Base-by-base conservation (phyloP, 2,797 vertebrate genomes). In the Gambelia wislizenii region DNA sequence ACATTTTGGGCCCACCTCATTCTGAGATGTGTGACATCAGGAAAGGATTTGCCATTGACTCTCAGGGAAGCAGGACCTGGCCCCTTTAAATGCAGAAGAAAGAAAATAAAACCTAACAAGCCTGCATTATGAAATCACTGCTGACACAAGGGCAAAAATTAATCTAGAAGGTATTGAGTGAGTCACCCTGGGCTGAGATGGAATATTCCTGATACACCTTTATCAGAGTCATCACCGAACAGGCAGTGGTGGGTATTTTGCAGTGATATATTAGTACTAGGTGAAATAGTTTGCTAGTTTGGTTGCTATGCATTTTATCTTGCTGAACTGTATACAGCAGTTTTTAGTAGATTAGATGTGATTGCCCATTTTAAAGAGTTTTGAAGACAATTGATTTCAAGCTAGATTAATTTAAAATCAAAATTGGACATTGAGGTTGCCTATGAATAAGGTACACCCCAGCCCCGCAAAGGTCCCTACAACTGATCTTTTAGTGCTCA, bases 81-180 rank as follows among this genome's bases (percentile, higher is more conserved):
- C n/a, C 84, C 52, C 42, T 82, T 89, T 80, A 86, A 64, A 54
- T 75, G 25, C 52, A 74, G 44, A 67, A 44, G 81, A 84, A 84
- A 69, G 16, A 49, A 80, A 85, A 72, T 59, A 67, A 89, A 86
- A 82, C 52, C 52, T 49, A 88, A 75, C 54, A 75, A 82, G 69
- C 36, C 69, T 86, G 78, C 56, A 67, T 82, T 86, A 54, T 89
- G 84, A 82, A 86, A 44, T 82, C 84, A 86, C 36, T 52, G 83
- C 88, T 89, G n/a, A 81, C 54, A 75, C 56, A 36, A 14, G n/a
- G 44, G 42, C 70, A 86, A 78, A 86, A 86, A 81, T 18, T 67
- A 59, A 76, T 61, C 78, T 27, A 36, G 70, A 77, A 86, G 70
- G 36, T 16, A 81, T 82, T 52, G 30, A n/a, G 42, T 47, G 42